Evolutionary conservation across 2,113 vertebrate genomes (phyloP), one percentile per base, ranked within the genome.

Genomic region (Parotia lawesii): DNA sequence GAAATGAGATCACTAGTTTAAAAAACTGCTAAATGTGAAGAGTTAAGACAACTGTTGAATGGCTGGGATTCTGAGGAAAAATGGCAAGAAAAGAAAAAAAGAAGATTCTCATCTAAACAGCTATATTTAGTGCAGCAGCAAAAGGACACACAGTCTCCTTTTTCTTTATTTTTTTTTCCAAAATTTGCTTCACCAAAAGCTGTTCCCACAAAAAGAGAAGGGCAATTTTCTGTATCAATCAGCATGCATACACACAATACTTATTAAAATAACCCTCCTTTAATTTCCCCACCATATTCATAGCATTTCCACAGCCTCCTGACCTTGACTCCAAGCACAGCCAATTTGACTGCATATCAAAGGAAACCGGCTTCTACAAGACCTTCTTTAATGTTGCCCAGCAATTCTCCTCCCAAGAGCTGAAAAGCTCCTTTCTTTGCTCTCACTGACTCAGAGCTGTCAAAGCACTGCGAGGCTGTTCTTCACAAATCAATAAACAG

Each of bases 341-440:
- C 85, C 71, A 93, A 81, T 95, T 48, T 90, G 83, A 95, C 66
- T 51, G 42, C 45, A 28, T 45, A 90, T 96, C 96, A 95, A 96
- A 97, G 87, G 95, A 95, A 88, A 64, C 12, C 69, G 48, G 56
- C 83, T 95, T 83, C 92, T 64, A 73, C 38, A 64, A 97, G 93
- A 76, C 71, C 51, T 79, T 50, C 76, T 96, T 95, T 94, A 95
- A 94, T 94, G 89, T 85, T 92, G 53, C 45, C 64, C 86, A 71
- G 90, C 53, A 93, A 72, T 92, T 85, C 87, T 95, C 89, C 67
- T 90, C 87, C 48, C 17, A 70, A 72, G 60, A 75, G 92, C 86
- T 97, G 89, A 97, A 97, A 97, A 96, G 93, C 22, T 11, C 29
- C 91, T 97, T 97, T 97, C 82, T 96, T 95, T 95, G 71, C 95